These are phyloP conservation scores for Tetraneura akinire DNA, from an alignment of 1,140 invertebrate genomes.

Conservation along the genomic window DNA sequence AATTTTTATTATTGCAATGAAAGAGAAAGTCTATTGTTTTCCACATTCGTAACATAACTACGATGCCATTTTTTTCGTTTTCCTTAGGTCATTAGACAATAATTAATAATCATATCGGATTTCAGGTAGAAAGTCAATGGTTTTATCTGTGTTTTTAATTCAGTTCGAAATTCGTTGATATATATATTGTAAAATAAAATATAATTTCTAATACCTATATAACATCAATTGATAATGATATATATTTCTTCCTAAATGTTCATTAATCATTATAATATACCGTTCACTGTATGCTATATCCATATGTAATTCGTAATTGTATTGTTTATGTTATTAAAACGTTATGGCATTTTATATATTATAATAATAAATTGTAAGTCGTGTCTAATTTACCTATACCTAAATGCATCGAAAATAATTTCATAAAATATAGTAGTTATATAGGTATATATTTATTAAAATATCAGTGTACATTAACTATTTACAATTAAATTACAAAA, in stretches of 20 bases:
- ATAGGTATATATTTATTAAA: not conserved
- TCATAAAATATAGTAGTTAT: not conserved
- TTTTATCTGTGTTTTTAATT: not conserved
- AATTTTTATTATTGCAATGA: constrained; percentile 43
- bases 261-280: no score
- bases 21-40: constrained; percentile 51
- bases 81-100: constrained; percentile 45
- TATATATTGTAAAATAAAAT: no score
- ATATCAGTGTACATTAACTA: not conserved
- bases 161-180: not conserved
- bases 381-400: not conserved
- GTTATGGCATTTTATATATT: no score
- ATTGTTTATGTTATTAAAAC: no score
- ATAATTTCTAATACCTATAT: not conserved
- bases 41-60: constrained; percentile 42
- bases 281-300: no score
- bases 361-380: no score
- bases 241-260: no score
- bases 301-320: no score
- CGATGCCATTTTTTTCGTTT: constrained; percentile 48
- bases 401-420: not conserved
- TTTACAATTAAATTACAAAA: not conserved
- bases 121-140: constrained; percentile 6
- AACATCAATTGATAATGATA: no score
- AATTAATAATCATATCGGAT: constrained; percentile 45